A percentile compares a stretch with the other conserved stretches of the same genome.
Conservation (phyloP, 2,888 invertebrate genomes). For the Leptopilina drosophilae region DNA sequence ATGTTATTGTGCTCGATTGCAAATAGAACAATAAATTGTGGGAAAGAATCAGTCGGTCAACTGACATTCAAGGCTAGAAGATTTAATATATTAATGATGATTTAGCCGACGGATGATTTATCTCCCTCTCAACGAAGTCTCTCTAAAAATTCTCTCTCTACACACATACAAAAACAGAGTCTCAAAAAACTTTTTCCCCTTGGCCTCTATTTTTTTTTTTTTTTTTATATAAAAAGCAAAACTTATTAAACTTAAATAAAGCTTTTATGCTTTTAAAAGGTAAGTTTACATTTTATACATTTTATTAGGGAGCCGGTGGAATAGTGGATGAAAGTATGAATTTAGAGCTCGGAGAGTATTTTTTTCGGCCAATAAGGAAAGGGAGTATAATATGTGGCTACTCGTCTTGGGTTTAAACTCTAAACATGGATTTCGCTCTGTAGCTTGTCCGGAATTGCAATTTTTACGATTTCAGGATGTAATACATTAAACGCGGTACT, state of each 20-base stretch:
- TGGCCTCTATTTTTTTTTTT: no score
- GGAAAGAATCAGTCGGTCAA: not conserved
- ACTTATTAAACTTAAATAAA: no score
- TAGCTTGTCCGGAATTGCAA: slow-evolving; percentile 19
- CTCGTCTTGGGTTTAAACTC: slow-evolving; percentile 37
- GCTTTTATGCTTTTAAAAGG: no score
- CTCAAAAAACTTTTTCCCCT: no score
- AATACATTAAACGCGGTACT: slow-evolving; percentile 40
- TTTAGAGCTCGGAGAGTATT: not conserved
- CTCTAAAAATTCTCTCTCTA: no score
- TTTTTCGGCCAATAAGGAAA: slow-evolving; percentile 21
- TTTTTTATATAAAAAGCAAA: no score
- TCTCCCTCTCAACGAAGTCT: not conserved
- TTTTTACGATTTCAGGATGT: slow-evolving; percentile 41
- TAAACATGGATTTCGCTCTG: slow-evolving; percentile 36
- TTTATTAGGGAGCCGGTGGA: not conserved
- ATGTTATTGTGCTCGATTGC: not conserved
- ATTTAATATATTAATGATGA: slow-evolving; percentile 20
- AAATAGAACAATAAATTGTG: slow-evolving; percentile 16
- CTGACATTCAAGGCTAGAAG: slow-evolving; percentile 2
- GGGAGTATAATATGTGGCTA: slow-evolving; percentile 30
- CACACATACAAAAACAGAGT: no score
- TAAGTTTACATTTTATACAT: not conserved
- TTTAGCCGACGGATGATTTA: slow-evolving; percentile 14
- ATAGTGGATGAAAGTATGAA: not conserved